Evolutionary conservation across 2,797 vertebrate genomes (phyloP), one percentile per base, ranked within the genome.

Genomic region (Manis javanica): DNA sequence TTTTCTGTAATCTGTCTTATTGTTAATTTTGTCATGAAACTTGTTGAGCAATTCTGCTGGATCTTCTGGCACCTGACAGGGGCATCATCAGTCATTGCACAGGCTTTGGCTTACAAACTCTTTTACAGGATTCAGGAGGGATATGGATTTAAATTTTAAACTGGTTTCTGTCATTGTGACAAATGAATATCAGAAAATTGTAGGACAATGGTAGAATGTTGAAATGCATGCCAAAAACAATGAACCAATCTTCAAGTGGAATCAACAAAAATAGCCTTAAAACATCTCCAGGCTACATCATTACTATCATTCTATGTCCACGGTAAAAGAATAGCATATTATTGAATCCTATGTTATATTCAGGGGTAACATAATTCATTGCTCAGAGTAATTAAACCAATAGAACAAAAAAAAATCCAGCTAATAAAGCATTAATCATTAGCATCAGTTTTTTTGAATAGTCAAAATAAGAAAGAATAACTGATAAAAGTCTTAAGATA

Each of bases 1-100:
- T 98, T 97, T 84, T 49, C 89, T 91, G 78, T 91, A 91, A 93
- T 96, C 89, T 1, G 29, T 95, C 81, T 91, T 96, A 95, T 97
- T 98, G 96, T 64, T 96, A 96, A 93, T 3, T 10, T 97, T 96
- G 98, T 97, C 97, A 96, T 97, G 97, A 93, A 95, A 95, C 97
- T 98, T 94, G 90, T 91, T 96, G 95, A 97, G 96, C 95, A 97
- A 94, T 96, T 98, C 77, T 59, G 39, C 90, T 51, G 81, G 78
- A 83, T 97, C 97, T 98, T 87, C 97, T 98, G 98, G 97, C 97
- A 97, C 71, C 96, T 98, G 98, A 97, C 97, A 97, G 85, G 63
- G 85, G 81, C 57, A 14, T 97, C 98, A 98, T 98, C 97, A 77
- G 97, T 98, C 98, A 98, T 42, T 53, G 91, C 21, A 71, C 68